These are phyloP conservation scores for Sinella curviseta DNA, from an alignment of 1,140 invertebrate species.

Conservation along the genomic window DNA sequence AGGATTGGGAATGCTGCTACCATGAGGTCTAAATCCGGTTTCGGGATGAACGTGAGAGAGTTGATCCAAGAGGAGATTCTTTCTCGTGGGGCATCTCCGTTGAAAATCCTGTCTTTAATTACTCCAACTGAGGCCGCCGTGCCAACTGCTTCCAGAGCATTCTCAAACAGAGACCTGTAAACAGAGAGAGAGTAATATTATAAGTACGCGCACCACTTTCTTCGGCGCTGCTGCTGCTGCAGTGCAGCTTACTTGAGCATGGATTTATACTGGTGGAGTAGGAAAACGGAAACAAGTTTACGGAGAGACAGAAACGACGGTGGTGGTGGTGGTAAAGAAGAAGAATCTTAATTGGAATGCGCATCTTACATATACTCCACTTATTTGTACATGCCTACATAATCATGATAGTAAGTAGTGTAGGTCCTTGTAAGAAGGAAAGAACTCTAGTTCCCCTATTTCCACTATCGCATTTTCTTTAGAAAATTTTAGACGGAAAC, in stretches of 20 bases:
- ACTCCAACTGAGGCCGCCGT: conserved; percentile 55
- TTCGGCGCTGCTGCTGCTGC: not conserved
- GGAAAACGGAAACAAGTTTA: not conserved
- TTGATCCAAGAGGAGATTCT: conserved; percentile 58
- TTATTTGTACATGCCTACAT: too few relatives aligned
- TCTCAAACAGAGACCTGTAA: conserved; percentile 51
- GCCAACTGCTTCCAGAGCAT: conserved; percentile 58
- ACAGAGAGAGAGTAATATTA: not conserved
- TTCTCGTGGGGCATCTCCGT: conserved; percentile 35
- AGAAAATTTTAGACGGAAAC: too few relatives aligned
- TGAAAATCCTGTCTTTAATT: conserved; percentile 55
- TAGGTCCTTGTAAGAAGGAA: too few relatives aligned
- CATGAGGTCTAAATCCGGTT: conserved; percentile 56
- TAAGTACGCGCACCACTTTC: not conserved
- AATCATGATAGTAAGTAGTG: too few relatives aligned
- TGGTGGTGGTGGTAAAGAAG: too few relatives aligned
- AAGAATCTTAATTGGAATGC: conserved; percentile 1
- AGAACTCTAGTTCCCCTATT: too few relatives aligned
- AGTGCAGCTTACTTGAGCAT: too few relatives aligned
- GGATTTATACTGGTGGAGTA: not conserved
- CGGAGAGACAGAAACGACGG: not conserved
- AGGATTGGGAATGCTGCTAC: conserved; percentile 54
- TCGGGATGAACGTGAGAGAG: conserved; percentile 56
- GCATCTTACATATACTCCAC: too few relatives aligned
- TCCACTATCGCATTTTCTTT: too few relatives aligned